Conservation (phyloP, 2,113 vertebrate species). For the Nycticryphes semicollaris region DNA sequence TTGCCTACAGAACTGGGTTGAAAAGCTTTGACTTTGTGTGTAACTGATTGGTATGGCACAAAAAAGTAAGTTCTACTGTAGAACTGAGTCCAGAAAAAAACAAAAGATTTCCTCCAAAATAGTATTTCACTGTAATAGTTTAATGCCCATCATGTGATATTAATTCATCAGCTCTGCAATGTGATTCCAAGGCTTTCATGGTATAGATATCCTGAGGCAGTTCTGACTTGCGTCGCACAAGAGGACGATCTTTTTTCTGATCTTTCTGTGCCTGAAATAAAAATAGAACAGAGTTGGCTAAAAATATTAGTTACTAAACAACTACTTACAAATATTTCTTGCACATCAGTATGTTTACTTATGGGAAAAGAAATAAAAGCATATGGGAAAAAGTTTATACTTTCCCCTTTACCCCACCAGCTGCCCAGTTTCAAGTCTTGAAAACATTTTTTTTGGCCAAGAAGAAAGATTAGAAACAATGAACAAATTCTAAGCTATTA, state of each 20-base stretch:
- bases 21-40: constrained; percentile 73
- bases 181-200: constrained; percentile 93
- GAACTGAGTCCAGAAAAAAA: constrained; percentile 67
- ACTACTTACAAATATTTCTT: background rate
- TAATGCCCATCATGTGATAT: constrained; percentile 92
- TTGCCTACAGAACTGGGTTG: constrained; percentile 79
- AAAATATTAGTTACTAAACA: background rate
- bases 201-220: constrained; percentile 96
- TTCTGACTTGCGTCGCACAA: constrained; percentile 95
- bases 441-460: background rate
- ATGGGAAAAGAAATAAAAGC: background rate
- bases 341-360: background rate
- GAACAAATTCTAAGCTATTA: background rate
- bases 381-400: background rate
- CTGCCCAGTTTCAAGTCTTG: background rate
- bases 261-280: constrained; percentile 86
- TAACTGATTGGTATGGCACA: constrained; percentile 83
- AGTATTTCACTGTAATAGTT: constrained; percentile 65
- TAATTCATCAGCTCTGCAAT: constrained; percentile 91
- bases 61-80: constrained; percentile 73
- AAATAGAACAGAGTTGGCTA: constrained; percentile 27
- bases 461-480: background rate
- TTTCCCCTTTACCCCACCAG: background rate
- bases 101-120: constrained; percentile 54
- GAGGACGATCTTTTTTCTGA: constrained; percentile 87